A percentile compares a stretch with the other conserved stretches of the same genome.
These are phyloP conservation scores for Sarcophilus harrisii DNA, from an alignment of 2,797 vertebrate genomes.

Conservation along the genomic window DNA sequence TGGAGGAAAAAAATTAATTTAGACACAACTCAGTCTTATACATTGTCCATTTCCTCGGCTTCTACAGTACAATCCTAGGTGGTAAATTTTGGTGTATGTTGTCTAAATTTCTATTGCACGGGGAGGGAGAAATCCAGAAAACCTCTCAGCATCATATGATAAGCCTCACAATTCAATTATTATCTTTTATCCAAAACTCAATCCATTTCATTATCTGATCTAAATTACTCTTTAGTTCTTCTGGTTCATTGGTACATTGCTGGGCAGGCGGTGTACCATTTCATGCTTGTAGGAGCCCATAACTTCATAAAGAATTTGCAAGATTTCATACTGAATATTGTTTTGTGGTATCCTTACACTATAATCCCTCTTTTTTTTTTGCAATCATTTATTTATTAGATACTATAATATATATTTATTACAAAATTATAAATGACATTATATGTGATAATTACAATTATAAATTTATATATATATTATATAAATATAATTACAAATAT, in stretches of 20 bases:
- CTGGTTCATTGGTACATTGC: slow-evolving; percentile 94
- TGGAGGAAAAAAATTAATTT: slow-evolving; percentile 1
- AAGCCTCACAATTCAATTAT: no score
- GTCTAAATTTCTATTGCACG: neutral
- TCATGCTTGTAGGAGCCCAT: slow-evolving; percentile 92
- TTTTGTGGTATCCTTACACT: slow-evolving; percentile 95
- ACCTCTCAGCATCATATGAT: neutral
- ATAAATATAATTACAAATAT: no score
- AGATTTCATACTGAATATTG: slow-evolving; percentile 98
- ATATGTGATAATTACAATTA: no score
- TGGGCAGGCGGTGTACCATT: slow-evolving; percentile 94
- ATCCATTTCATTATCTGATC: slow-evolving; percentile 94
- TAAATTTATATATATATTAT: no score
- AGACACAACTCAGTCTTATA: slow-evolving; percentile 35
- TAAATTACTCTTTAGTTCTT: slow-evolving; percentile 94
- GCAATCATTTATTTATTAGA: no score
- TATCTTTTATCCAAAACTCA: slow-evolving; percentile 89
- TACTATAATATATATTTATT: no score
- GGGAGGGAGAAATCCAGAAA: slow-evolving; percentile 5
- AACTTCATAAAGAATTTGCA: slow-evolving; percentile 95
- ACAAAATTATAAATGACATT: no score
- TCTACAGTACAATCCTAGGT: slow-evolving; percentile 20
- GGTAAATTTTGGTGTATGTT: neutral
- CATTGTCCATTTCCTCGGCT: slow-evolving; percentile 18
- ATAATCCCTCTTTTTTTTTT: slow-evolving; percentile 96